phyloP scores from a whole-genome alignment of 2,888 invertebrate species.

The Julus scandinavius region DNA sequence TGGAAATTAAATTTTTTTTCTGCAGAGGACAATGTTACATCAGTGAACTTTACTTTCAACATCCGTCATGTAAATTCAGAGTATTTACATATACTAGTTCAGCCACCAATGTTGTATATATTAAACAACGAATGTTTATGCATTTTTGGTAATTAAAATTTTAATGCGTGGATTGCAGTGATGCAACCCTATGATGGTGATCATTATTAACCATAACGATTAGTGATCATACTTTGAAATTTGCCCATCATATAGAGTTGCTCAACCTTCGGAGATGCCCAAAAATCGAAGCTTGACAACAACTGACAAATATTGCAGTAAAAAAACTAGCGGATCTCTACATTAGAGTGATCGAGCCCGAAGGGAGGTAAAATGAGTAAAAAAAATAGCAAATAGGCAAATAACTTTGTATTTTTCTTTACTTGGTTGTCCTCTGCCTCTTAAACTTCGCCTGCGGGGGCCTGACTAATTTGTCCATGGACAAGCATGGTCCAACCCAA shows the following conservation, averaged over 20 bases:
- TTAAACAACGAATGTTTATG: too few relatives aligned
- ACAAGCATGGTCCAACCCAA: not conserved
- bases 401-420: not conserved
- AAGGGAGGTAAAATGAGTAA: conserved; percentile 7
- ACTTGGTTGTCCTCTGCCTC: not conserved
- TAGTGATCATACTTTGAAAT: too few relatives aligned
- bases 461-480: conserved; percentile 14
- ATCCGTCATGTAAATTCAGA: too few relatives aligned
- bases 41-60: too few relatives aligned
- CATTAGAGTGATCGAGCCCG: conserved; percentile 22
- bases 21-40: too few relatives aligned
- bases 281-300: not conserved
- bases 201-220: not conserved
- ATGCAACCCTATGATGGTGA: not conserved
- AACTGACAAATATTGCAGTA: not conserved
- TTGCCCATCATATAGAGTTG: not conserved
- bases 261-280: not conserved
- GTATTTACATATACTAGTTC: too few relatives aligned
- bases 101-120: too few relatives aligned
- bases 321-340: not conserved
- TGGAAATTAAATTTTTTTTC: too few relatives aligned
- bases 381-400: conserved; percentile 26
- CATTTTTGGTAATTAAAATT: not conserved
- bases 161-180: not conserved
- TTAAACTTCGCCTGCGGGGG: conserved; percentile 15